Evolutionary conservation across 2,113 vertebrate genomes (phyloP), one percentile per base, ranked within the genome.

Genomic region (Steatornis caripensis): DNA sequence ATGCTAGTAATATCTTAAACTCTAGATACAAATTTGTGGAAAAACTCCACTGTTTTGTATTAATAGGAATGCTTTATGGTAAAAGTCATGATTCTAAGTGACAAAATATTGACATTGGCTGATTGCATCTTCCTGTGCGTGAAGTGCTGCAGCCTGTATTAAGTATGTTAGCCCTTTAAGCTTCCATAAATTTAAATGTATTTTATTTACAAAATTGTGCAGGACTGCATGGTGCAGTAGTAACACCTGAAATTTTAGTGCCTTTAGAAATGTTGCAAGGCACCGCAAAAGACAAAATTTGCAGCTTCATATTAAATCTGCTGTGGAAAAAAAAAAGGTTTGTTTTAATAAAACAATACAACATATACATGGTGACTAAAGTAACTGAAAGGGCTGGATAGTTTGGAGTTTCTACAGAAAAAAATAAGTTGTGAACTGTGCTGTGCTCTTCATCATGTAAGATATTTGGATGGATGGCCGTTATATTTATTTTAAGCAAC

Each of bases 401-500:
- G 34, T 84, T 90, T 68, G 3, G 86, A 93, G 87, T 90, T 93
- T 36, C 41, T 88, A 9, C 23, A 54, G 65, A 22, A 89, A 65
- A 83, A 91, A 76, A 43, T 29, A 72, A 92, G 65, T 95, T 91
- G 57, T 88, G 54, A 71, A 26, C 61, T 80, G 3, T 39, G 20
- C 17, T 61, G 20, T 46, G 45, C 12, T 78, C 15, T 65, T 86
- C 15, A 23, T 89, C 34, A 15, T 54, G 15, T 4, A 26, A 74
- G 12, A 4, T 61, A 39, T 55, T 91, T 62, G 49, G 89, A 62
- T 87, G 55, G 77, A 18, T 95, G 64, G 21, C 53, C 78, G 23
- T 64, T 74, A 58, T 46, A 89, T 90, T 78, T 96, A 68, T 94
- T 94, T 96, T 80, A 78, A 90, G 43, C 61, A 83, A 45, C 36